A percentile compares a stretch with the other conserved stretches of the same genome.
Evolutionary conservation across 1,140 invertebrate species (phyloP).

Genomic region (Drosophila sechellia): DNA sequence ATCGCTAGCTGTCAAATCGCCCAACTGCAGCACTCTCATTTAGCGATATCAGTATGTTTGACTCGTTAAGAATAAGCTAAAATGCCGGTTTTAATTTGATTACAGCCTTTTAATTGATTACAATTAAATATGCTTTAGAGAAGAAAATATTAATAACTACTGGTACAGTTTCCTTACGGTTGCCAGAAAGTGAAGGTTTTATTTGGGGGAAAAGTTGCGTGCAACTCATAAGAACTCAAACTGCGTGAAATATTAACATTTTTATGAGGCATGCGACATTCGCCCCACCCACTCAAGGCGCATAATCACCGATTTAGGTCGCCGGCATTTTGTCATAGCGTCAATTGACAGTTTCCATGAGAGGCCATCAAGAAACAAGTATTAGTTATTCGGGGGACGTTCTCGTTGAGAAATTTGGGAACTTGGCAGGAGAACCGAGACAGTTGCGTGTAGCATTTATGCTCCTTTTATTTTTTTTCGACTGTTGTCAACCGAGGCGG

Average conservation of each 20-base stretch:
- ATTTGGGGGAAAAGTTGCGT: background rate
- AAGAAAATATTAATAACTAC: too few species aligned
- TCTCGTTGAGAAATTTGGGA: constrained; percentile 4
- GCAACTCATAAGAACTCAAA: background rate
- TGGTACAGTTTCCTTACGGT: too few species aligned
- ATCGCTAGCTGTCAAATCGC: constrained; percentile 13
- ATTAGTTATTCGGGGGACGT: constrained; percentile 12
- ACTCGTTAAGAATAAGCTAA: background rate
- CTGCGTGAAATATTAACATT: constrained; percentile 15
- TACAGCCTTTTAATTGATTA: too few species aligned
- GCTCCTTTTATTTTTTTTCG: constrained; percentile 9
- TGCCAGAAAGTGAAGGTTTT: background rate
- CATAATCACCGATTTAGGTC: constrained; percentile 19
- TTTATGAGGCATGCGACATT: constrained; percentile 5
- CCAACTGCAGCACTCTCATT: constrained; percentile 1
- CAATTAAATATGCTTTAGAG: too few species aligned
- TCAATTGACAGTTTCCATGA: constrained; percentile 21
- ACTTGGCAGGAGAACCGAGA: constrained; percentile 31
- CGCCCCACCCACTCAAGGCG: constrained; percentile 4
- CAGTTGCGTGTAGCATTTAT: constrained; percentile 25
- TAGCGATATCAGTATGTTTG: constrained; percentile 8
- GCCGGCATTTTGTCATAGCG: constrained; percentile 17
- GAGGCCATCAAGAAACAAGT: background rate
- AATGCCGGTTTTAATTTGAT: too few species aligned
- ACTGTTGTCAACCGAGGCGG: constrained; percentile 35